A percentile compares a stretch with the other conserved stretches of the same genome.
Evolutionary conservation across 2,888 invertebrate genomes (phyloP).

Genomic region (Harpalus rubripes): DNA sequence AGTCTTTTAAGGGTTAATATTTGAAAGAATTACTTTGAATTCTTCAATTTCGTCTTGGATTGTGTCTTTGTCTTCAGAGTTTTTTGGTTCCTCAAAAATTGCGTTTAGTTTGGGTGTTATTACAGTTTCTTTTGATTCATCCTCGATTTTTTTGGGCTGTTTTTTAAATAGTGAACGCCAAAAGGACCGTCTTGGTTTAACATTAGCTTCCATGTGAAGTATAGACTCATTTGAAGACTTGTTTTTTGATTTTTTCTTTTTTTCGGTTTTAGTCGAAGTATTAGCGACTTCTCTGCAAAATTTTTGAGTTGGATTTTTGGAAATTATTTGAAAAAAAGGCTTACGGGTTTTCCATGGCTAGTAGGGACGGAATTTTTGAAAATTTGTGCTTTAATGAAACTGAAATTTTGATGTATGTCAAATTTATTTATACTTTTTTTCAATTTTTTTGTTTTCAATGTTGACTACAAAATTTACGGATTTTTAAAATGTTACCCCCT

Average conservation of each 20-base stretch:
- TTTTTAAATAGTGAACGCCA: slow-evolving; percentile 33
- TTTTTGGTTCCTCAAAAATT: slow-evolving; percentile 31
- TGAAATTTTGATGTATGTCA: slow-evolving; percentile 41
- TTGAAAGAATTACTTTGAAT: background rate
- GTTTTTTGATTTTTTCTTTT: slow-evolving; percentile 32
- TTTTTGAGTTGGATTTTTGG: background rate
- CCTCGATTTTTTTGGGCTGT: slow-evolving; percentile 2
- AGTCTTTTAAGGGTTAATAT: no score
- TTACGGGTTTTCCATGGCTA: slow-evolving; percentile 28
- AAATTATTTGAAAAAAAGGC: background rate
- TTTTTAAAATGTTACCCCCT: background rate
- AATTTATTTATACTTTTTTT: slow-evolving; percentile 3
- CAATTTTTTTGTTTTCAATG: slow-evolving; percentile 3
- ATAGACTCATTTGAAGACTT: background rate
- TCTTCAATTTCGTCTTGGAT: slow-evolving; percentile 13
- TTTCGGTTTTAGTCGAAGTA: slow-evolving; percentile 16
- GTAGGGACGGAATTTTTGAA: background rate
- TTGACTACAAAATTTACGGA: background rate
- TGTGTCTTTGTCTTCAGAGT: slow-evolving; percentile 11
- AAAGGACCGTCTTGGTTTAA: slow-evolving; percentile 24
- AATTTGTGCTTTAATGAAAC: slow-evolving; percentile 10
- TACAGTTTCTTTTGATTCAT: background rate
- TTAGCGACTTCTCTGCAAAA: slow-evolving; percentile 17
- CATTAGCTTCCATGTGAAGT: background rate
- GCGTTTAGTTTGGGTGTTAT: background rate